phyloP scores from a whole-genome alignment of 2,113 vertebrate genomes.

The Chionodraco myersi region DNA sequence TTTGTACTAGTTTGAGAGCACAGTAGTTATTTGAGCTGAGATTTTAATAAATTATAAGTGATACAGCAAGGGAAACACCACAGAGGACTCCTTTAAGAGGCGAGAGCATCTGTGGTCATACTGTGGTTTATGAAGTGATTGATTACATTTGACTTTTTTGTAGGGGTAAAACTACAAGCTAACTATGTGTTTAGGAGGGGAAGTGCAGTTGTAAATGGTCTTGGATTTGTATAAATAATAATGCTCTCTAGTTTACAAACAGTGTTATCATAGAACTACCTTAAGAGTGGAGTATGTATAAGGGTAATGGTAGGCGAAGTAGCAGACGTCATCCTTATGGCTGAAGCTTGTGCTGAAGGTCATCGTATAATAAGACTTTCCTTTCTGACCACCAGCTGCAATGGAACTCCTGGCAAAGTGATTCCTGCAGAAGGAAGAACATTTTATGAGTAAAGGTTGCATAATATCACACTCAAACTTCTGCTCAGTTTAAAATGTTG shows the following conservation, averaged over 20 bases:
- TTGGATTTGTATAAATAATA: background rate
- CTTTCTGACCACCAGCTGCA: conserved; percentile 96
- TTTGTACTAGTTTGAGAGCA: background rate
- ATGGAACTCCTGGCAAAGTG: conserved; percentile 97
- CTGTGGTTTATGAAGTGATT: background rate
- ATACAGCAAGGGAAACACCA: conserved; percentile 1
- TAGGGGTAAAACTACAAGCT: background rate
- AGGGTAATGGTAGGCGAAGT: conserved; percentile 98
- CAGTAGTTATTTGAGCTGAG: background rate
- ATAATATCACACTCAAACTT: background rate
- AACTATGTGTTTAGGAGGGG: background rate
- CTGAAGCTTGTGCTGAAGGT: conserved; percentile 94
- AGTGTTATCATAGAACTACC: conserved; percentile 77
- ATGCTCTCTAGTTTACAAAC: background rate
- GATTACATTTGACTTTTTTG: background rate
- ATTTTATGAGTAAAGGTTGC: background rate
- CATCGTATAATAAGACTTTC: conserved; percentile 97
- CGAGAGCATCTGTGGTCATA: background rate
- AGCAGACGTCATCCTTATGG: conserved; percentile 98
- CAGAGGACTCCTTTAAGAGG: background rate
- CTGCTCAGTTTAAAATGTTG: background rate
- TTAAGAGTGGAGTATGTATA: conserved; percentile 97
- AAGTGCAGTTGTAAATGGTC: background rate
- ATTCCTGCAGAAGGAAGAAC: conserved; percentile 84
- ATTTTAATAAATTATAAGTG: background rate